These are phyloP conservation scores for Oscheius sp. DNA, from an alignment of 2,888 invertebrate genomes.

Conservation along the genomic window DNA sequence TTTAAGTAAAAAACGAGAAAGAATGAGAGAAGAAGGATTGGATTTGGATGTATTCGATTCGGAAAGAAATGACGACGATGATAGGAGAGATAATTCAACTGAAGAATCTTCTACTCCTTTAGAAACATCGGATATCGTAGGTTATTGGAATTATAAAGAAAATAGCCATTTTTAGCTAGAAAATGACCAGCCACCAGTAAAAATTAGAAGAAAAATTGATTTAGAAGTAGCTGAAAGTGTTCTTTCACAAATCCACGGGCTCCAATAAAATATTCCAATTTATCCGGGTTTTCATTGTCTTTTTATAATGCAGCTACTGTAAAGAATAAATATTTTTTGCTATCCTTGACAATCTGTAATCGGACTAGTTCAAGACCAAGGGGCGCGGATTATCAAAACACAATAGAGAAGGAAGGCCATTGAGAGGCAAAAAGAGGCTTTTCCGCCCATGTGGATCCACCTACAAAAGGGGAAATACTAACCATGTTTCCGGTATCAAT, in stretches of 20 bases:
- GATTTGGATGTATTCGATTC: neutral
- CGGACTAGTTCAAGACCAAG: neutral
- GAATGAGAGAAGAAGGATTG: neutral
- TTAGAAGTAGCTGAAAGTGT: neutral
- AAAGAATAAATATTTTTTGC: too few species aligned
- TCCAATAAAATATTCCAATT: neutral
- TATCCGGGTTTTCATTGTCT: too few species aligned
- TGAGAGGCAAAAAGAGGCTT: neutral
- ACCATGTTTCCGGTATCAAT: too few species aligned
- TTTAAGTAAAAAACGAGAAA: neutral
- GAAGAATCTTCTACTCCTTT: neutral
- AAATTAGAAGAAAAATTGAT: neutral
- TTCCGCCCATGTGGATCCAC: neutral
- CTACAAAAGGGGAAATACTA: neutral
- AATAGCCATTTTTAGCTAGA: neutral
- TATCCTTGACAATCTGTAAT: neutral
- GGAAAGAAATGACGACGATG: neutral
- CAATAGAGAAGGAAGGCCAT: neutral
- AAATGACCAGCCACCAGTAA: neutral
- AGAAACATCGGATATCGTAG: neutral
- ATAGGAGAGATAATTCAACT: neutral
- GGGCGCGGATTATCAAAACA: neutral
- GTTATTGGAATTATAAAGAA: too few species aligned
- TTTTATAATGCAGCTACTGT: too few species aligned
- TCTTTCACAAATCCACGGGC: neutral